These are phyloP conservation scores for Eurystomus gularis DNA, from an alignment of 2,113 vertebrate species.

Conservation along the genomic window DNA sequence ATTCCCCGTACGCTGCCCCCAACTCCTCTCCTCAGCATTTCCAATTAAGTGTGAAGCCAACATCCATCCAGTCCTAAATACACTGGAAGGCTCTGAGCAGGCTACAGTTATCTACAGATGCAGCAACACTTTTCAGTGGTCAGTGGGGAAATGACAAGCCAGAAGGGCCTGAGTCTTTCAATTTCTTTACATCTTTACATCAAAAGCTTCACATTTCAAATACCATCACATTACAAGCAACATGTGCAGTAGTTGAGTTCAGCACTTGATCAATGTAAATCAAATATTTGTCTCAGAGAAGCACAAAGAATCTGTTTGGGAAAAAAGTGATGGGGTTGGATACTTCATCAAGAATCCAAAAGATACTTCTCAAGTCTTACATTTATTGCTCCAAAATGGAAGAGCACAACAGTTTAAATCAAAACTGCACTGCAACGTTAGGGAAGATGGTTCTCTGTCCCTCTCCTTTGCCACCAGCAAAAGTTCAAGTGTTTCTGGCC, in stretches of 20 bases:
- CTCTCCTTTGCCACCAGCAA: neutral
- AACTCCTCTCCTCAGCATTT: neutral
- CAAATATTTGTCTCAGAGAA: neutral
- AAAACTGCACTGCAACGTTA: neutral
- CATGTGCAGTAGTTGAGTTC: neutral
- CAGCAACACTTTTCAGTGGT: neutral
- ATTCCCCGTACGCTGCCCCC: neutral
- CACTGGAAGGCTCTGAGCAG: neutral
- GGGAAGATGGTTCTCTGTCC: neutral
- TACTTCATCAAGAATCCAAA: neutral
- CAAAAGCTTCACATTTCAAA: neutral
- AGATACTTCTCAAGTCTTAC: neutral
- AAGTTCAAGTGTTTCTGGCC: neutral
- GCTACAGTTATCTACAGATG: neutral
- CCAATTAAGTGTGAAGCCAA: conserved; percentile 30
- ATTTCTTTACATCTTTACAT: neutral
- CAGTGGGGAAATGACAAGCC: neutral
- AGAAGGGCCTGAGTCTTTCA: neutral
- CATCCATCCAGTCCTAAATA: conserved; percentile 20
- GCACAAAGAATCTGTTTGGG: neutral
- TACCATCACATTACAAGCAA: neutral
- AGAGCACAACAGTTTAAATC: neutral
- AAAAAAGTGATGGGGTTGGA: neutral
- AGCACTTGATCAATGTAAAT: neutral
- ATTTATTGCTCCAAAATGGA: neutral